Base-by-base conservation (phyloP, 2,797 vertebrate species). In the Onychomys arenicola region DNA sequence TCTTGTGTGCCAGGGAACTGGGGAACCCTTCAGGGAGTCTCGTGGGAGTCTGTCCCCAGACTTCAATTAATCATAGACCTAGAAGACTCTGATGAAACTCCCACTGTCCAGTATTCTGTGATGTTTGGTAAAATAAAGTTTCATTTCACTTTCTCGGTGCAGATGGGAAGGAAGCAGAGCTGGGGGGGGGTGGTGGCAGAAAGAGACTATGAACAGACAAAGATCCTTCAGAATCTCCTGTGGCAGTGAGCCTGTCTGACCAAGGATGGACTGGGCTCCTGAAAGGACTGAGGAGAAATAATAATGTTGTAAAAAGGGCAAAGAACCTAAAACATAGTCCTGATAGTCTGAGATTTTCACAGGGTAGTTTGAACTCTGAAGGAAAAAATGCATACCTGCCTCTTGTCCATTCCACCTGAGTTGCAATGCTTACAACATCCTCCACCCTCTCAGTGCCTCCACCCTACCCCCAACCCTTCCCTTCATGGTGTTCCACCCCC, bases 11-110 rank as follows among this genome's bases (percentile, higher is more conserved):
- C 1, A 12, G 37, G n/a, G 43, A 83, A 46, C 11, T 46, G 12
- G 11, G 19, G 25, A 92, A 40, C 34, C 19, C 11, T 10, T 55
- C 16, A 52, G n/a, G 32, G 2, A 5, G 6, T 71, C 94, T 91
- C 55, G 4, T 49, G 88, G 46, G 94, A 84, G n/a, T 63, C 63
- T 57, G 29, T 96, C 94, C 63, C 83, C 43, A 93, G 89, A 73
- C 77, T 71, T 83, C 32, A 91, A 84, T 91, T 95, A 96, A 40
- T 21, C 9, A 11, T 6, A 93, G 25, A 37, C 29, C 29, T 19
- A 69, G 34, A 96, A 84, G 84, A 32, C 14, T 40, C 67, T 37
- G 52, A 34, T 32, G 71, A 71, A 91, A 82, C 32, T 14, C 25
- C 82, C 14, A 32, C 59, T 84, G 77, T 40, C 77, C 52, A 40